Evolutionary conservation across 2,113 vertebrate species (phyloP).

Genomic region (Elephantulus edwardii): DNA sequence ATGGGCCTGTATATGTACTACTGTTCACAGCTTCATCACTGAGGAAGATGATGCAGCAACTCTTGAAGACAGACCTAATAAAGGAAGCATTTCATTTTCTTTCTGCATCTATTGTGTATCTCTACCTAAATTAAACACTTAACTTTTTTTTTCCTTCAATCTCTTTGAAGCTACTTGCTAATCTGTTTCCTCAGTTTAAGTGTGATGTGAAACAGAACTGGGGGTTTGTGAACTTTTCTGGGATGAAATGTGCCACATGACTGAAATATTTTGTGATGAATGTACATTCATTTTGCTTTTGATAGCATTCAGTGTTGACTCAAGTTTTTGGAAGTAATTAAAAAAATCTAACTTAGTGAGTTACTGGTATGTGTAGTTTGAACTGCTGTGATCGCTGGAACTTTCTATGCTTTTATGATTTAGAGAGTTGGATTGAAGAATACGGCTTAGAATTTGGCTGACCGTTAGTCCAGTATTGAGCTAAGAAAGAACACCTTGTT

Average conservation of each 20-base stretch:
- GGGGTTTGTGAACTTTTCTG: slow-evolving; percentile 44
- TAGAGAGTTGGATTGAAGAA: slow-evolving; percentile 41
- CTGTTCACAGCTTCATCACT: background rate
- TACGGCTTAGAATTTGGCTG: slow-evolving; percentile 34
- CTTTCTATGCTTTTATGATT: slow-evolving; percentile 43
- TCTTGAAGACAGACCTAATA: background rate
- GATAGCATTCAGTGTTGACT: slow-evolving; percentile 58
- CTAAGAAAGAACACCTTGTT: slow-evolving; percentile 25
- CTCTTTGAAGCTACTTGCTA: slow-evolving; percentile 22
- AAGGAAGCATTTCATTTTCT: background rate
- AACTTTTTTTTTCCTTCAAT: background rate
- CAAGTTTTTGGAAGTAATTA: slow-evolving; percentile 67
- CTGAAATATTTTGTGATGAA: slow-evolving; percentile 64
- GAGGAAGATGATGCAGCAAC: background rate
- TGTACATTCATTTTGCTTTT: slow-evolving; percentile 62
- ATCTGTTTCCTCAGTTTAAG: slow-evolving; percentile 49
- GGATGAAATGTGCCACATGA: slow-evolving; percentile 56
- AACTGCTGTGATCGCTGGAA: slow-evolving; percentile 42
- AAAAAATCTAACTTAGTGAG: slow-evolving; percentile 47
- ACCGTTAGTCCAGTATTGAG: slow-evolving; percentile 9
- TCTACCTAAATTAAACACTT: slow-evolving; percentile 1
- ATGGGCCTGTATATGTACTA: background rate
- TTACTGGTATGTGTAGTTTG: slow-evolving; percentile 31
- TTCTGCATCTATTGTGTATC: background rate
- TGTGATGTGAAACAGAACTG: slow-evolving; percentile 69